phyloP scores from a whole-genome alignment of 2,113 vertebrate species.

The Anguilla rostrata region DNA sequence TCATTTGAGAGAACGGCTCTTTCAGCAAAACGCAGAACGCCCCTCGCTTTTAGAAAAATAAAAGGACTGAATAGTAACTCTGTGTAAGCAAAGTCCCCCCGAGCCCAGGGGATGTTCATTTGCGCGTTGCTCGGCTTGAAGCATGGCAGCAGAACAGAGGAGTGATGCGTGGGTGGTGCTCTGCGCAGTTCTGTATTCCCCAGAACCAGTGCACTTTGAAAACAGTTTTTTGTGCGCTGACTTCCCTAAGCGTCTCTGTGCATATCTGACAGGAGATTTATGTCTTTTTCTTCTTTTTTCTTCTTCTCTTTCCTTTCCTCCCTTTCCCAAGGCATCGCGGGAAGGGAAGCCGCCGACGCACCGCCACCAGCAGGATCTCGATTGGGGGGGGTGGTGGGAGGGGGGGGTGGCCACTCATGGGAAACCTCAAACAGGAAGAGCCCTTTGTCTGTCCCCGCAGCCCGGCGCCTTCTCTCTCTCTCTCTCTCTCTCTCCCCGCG shows the following conservation, averaged over 20 bases:
- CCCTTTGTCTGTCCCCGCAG: slow-evolving; percentile 74
- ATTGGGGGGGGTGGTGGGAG: slow-evolving; percentile 49
- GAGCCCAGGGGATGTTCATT: not conserved
- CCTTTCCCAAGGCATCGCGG: slow-evolving; percentile 12
- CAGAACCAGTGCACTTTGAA: too few species aligned
- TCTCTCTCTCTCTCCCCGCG: not conserved
- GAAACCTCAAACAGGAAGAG: slow-evolving; percentile 85
- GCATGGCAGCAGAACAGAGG: not conserved
- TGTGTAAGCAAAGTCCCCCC: slow-evolving; percentile 33
- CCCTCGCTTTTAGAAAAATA: slow-evolving; percentile 23
- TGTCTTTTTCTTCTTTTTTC: slow-evolving; percentile 39
- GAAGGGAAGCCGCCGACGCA: slow-evolving; percentile 26
- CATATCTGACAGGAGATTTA: slow-evolving; percentile 35
- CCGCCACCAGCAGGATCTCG: slow-evolving; percentile 17
- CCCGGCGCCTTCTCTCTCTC: slow-evolving; percentile 44
- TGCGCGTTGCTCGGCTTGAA: not conserved
- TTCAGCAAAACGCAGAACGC: not conserved
- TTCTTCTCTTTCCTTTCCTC: slow-evolving; percentile 30
- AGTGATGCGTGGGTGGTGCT: not conserved
- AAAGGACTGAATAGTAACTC: slow-evolving; percentile 20
- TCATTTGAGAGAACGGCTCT: not conserved
- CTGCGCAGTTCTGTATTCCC: not conserved
- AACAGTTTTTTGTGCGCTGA: too few species aligned
- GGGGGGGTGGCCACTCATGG: slow-evolving; percentile 74
- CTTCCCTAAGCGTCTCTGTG: slow-evolving; percentile 7